A percentile compares a stretch with the other conserved stretches of the same genome.
Conservation (phyloP, 1,140 invertebrate species). For the Hylaeus volcanicus region DNA sequence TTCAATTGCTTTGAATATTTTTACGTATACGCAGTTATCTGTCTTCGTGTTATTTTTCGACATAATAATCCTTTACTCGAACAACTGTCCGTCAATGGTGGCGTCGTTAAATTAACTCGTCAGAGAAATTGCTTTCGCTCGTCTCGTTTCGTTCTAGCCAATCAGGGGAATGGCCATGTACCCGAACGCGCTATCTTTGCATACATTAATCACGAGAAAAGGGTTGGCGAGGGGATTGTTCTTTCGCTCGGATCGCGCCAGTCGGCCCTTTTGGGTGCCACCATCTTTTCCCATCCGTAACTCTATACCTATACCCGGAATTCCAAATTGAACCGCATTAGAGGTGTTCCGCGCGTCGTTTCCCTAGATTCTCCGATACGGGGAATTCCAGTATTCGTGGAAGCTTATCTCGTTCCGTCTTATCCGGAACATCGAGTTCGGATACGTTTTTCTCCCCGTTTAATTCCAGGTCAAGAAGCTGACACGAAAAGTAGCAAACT, state of each 20-base stretch:
- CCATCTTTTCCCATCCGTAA: slow-evolving; percentile 40
- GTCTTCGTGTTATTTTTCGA: too few relatives aligned
- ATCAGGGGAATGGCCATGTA: slow-evolving; percentile 22
- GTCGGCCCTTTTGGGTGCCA: slow-evolving; percentile 23
- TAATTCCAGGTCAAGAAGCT: background rate
- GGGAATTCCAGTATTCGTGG: slow-evolving; percentile 8
- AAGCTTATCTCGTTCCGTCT: background rate
- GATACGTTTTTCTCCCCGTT: background rate
- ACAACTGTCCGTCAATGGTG: slow-evolving; percentile 10
- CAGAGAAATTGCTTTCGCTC: slow-evolving; percentile 27
- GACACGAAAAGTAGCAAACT: background rate
- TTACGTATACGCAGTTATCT: too few relatives aligned
- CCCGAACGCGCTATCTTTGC: slow-evolving; percentile 58
- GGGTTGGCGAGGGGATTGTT: slow-evolving; percentile 58
- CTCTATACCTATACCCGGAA: slow-evolving; percentile 51
- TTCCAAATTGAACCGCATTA: slow-evolving; percentile 56
- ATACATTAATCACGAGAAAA: slow-evolving; percentile 66
- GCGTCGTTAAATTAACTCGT: slow-evolving; percentile 22
- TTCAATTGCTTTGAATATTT: too few relatives aligned
- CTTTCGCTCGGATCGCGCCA: slow-evolving; percentile 33
- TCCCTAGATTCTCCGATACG: slow-evolving; percentile 36
- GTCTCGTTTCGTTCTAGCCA: slow-evolving; percentile 22
- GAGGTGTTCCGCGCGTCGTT: slow-evolving; percentile 40
- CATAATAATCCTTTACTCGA: background rate
- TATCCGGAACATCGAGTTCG: background rate